These are phyloP conservation scores for Andrena cerasifolii DNA, from an alignment of 1,140 invertebrate species.

Conservation along the genomic window DNA sequence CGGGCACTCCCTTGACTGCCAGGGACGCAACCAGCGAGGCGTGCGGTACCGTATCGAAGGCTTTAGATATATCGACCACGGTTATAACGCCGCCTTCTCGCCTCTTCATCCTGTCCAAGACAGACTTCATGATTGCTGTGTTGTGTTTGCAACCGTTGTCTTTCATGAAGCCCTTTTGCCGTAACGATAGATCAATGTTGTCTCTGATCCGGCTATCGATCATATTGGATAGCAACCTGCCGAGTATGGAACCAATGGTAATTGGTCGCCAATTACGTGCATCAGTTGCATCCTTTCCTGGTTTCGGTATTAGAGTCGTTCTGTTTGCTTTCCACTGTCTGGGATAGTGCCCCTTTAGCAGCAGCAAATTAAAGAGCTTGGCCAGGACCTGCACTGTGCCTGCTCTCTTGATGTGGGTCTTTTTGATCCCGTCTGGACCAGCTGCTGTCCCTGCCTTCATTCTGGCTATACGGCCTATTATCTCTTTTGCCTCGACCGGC, in stretches of 20 bases:
- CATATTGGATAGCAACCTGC: background rate
- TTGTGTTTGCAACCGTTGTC: background rate
- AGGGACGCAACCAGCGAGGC: slow-evolving; percentile 48
- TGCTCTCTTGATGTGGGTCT: too few species aligned
- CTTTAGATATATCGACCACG: slow-evolving; percentile 50
- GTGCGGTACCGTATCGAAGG: slow-evolving; percentile 67
- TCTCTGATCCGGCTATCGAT: background rate
- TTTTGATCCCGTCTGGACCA: too few species aligned
- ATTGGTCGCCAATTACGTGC: too few species aligned
- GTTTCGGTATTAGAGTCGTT: too few species aligned
- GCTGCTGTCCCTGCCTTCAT: too few species aligned
- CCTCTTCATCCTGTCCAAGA: background rate
- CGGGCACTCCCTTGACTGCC: background rate
- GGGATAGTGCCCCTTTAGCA: too few species aligned
- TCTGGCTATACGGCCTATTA: too few species aligned
- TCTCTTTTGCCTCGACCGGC: too few species aligned
- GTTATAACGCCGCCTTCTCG: background rate
- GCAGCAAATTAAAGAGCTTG: too few species aligned
- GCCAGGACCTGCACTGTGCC: too few species aligned
- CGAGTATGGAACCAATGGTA: slow-evolving; percentile 11
- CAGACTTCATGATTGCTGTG: background rate
- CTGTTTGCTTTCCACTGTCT: too few species aligned
- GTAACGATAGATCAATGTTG: background rate
- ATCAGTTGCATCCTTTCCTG: too few species aligned
- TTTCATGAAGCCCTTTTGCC: slow-evolving; percentile 10